Conservation (phyloP, 2,797 vertebrate species). For the Sebastes ruberrimus region DNA sequence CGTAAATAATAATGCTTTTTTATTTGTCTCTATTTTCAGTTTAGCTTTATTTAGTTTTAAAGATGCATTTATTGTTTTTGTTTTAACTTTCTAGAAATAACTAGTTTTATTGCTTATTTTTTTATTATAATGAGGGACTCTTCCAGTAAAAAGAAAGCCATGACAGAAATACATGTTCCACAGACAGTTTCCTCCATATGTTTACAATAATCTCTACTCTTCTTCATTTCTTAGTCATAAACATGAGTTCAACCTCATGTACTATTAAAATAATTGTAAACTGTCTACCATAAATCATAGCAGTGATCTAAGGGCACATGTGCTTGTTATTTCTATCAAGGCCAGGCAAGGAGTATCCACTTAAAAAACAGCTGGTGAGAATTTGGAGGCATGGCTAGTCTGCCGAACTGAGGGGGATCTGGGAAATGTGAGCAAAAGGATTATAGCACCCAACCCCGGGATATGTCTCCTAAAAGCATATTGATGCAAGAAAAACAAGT, state of each 20-base stretch:
- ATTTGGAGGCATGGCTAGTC: conserved; percentile 9
- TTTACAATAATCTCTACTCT: not conserved
- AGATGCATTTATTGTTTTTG: not conserved
- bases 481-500: not conserved
- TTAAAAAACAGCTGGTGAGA: conserved; percentile 7
- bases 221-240: not conserved
- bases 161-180: not conserved
- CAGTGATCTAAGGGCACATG: conserved; percentile 1
- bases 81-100: not conserved
- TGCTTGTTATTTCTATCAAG: conserved; percentile 26
- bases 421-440: conserved; percentile 2
- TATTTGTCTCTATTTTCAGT: not conserved
- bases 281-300: not conserved
- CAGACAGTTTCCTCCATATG: not conserved
- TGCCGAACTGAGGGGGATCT: conserved; percentile 8
- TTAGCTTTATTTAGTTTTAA: not conserved
- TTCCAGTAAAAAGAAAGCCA: not conserved
- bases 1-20: not conserved
- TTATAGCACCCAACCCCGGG: not conserved
- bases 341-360: not conserved
- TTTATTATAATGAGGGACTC: not conserved
- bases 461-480: conserved; percentile 38
- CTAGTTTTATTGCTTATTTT: not conserved
- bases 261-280: not conserved
- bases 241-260: not conserved